phyloP scores from a whole-genome alignment of 2,888 invertebrate genomes.

The Stenichneumon culpator region DNA sequence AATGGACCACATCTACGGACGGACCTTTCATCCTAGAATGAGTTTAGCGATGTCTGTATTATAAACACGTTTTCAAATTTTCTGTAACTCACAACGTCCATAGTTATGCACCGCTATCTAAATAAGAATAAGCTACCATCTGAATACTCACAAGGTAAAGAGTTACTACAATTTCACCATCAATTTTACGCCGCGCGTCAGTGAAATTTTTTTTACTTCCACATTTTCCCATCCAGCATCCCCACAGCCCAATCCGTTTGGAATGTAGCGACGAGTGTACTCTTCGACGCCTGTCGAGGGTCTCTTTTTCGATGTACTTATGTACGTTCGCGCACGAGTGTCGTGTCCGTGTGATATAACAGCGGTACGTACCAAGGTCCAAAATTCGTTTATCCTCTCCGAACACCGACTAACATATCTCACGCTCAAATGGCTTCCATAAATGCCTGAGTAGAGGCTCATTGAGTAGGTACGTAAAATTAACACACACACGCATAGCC shows the following conservation, averaged over 20 bases:
- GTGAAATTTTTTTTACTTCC: not conserved
- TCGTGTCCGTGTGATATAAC: conserved; percentile 8
- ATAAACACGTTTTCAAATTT: too few relatives aligned
- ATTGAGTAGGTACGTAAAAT: conserved; percentile 42
- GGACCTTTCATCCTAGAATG: too few relatives aligned
- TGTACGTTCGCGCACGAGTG: not conserved
- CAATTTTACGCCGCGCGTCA: not conserved
- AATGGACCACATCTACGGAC: too few relatives aligned
- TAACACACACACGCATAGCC: not conserved
- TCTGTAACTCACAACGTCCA: too few relatives aligned
- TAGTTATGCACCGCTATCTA: too few relatives aligned
- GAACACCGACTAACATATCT: conserved; percentile 28
- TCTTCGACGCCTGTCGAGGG: conserved; percentile 56
- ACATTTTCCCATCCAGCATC: not conserved
- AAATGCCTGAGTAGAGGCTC: conserved; percentile 38
- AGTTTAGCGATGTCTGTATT: too few relatives aligned
- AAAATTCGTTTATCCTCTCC: conserved; percentile 54
- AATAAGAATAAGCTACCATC: too few relatives aligned
- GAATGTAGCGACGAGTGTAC: conserved; percentile 46
- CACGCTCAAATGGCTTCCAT: conserved; percentile 37
- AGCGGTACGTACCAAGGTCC: conserved; percentile 11
- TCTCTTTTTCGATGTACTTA: conserved; percentile 15
- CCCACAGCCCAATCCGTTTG: conserved; percentile 32
- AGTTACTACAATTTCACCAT: not conserved
- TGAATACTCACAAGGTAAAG: not conserved